Base-by-base conservation (phyloP, 1,140 invertebrate species). In the Drosophila carrolli region DNA sequence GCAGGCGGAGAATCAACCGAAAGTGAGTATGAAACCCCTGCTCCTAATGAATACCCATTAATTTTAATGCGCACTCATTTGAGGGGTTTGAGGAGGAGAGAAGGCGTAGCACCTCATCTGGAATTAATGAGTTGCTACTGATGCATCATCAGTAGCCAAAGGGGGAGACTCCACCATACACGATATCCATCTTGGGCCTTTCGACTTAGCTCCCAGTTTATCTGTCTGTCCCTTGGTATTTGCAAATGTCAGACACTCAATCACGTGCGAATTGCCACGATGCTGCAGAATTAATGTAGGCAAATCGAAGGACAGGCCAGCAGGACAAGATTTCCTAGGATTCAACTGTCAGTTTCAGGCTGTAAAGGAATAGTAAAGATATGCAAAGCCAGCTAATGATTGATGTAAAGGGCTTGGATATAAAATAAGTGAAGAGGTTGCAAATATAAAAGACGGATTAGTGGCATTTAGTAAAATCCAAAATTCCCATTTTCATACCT, bases 171-270 rank as follows among this genome's bases (percentile, higher is more conserved):
- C 29, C 29, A 29, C 0, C 32, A 51, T 37, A 46, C 47, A 54
- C 40, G 35, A 47, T 47, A 35, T 71, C 46, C 65, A 37, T 53
- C 65, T 68, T 65, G 50, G 37, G 44, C 58, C 58, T 48, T 66
- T 63, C 59, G 38, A 27, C 37, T 44, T 66, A n/a, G 44, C 65
- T 71, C 37, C 65, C 48, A 40, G 46, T 57, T 40, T 37, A 46
- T 9, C 29, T 32, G 11, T 54, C 23, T 38, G 41, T 50, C 60
- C 53, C 51, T 46, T 10, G 32, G 58, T 41, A 53, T 38, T 43
- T 82, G 81, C 72, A 61, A 81, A 67, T 81, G 81, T 71, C 68
- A 77, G 81, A 37, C 78, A 74, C 77, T 81, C 81, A 70, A 85
- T 85, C 81, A 81, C 47, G 51, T 58, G 63, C 62, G 55, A 53